Evolutionary conservation across 2,113 vertebrate genomes (phyloP).

Genomic region (Brachionichthys hirsutus): DNA sequence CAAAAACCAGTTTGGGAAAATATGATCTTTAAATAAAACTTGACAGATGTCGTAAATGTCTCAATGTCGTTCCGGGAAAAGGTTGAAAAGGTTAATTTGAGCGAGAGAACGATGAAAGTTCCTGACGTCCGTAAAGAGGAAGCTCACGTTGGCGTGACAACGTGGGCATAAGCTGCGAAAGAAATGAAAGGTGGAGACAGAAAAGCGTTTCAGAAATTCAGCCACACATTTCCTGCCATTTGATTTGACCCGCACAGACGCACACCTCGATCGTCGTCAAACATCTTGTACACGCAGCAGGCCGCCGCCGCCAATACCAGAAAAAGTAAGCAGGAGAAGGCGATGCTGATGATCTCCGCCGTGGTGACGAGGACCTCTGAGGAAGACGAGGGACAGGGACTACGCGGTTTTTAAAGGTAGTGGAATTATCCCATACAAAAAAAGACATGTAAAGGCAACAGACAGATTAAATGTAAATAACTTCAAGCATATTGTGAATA

Average conservation of each 20-base stretch:
- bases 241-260: background rate
- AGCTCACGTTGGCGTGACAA: constrained; percentile 44
- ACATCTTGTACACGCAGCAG: constrained; percentile 37
- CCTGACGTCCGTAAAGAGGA: background rate
- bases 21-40: no score
- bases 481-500: no score
- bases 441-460: background rate
- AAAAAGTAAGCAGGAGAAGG: constrained; percentile 70
- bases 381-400: background rate
- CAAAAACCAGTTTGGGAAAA: no score
- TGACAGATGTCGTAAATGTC: no score
- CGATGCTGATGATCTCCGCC: constrained; percentile 54
- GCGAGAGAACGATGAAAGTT: background rate
- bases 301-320: constrained; percentile 44
- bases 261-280: constrained; percentile 40
- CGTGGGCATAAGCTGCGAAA: constrained; percentile 24
- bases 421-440: constrained; percentile 2
- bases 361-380: constrained; percentile 31
- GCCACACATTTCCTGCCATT: background rate
- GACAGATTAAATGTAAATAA: background rate
- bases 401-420: background rate
- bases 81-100: background rate
- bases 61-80: no score
- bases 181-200: background rate
- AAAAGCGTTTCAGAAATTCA: background rate